A percentile compares a stretch with the other conserved stretches of the same genome.
phyloP scores from a whole-genome alignment of 2,888 invertebrate species.

The Nesidiocoris tenuis region DNA sequence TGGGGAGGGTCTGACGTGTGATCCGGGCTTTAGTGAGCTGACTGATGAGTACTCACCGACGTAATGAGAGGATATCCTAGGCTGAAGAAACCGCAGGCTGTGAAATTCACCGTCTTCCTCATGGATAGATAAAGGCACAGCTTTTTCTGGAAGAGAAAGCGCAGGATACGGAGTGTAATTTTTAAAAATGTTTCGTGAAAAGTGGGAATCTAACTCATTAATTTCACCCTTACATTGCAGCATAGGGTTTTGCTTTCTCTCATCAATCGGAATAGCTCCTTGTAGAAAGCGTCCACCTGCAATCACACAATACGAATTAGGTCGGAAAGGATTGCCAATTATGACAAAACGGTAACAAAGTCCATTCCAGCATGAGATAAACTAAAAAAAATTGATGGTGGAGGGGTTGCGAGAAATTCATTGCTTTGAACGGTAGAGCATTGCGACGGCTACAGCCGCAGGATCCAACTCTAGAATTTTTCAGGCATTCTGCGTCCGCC shows the following conservation, averaged over 20 bases:
- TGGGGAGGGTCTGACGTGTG: too few species aligned
- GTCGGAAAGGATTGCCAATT: background rate
- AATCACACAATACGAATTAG: background rate
- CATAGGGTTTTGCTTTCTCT: conserved; percentile 23
- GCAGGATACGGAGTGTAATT: too few species aligned
- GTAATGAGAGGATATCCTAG: conserved; percentile 40
- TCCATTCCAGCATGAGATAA: background rate
- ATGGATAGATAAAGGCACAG: conserved; percentile 23
- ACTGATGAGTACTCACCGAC: conserved; percentile 43
- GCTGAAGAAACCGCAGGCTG: conserved; percentile 35
- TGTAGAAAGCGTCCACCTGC: conserved; percentile 32
- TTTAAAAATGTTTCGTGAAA: background rate
- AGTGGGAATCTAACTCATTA: too few species aligned
- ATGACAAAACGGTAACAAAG: background rate
- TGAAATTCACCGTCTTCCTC: conserved; percentile 28
- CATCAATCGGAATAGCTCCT: conserved; percentile 24
- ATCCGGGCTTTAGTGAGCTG: too few species aligned
- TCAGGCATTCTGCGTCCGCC: too few species aligned
- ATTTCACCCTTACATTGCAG: conserved; percentile 38
- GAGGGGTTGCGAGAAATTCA: too few species aligned
- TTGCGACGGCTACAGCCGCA: too few species aligned
- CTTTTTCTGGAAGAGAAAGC: conserved; percentile 24
- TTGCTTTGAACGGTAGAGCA: too few species aligned
- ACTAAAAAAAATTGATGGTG: too few species aligned
- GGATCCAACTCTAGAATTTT: too few species aligned